These are phyloP conservation scores for Buphagus erythrorhynchus DNA, from an alignment of 2,797 vertebrate genomes.

Conservation along the genomic window DNA sequence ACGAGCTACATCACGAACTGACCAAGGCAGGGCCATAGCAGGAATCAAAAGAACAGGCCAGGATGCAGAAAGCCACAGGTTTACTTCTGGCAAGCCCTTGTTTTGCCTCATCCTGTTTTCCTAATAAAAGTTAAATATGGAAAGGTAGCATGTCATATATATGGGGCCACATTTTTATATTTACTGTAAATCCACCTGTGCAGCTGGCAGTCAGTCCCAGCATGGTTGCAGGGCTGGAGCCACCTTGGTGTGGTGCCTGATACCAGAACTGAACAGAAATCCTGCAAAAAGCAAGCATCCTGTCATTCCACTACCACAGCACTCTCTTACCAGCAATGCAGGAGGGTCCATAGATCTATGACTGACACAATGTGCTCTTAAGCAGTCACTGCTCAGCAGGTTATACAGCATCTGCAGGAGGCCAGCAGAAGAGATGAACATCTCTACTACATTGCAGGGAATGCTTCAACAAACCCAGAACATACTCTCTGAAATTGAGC, in stretches of 20 bases:
- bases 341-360: background rate
- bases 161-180: background rate
- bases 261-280: background rate
- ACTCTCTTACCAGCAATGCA: background rate
- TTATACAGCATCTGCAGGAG: background rate
- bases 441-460: rapidly evolving
- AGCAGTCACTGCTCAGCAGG: background rate
- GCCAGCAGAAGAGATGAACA: background rate
- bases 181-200: background rate
- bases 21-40: background rate
- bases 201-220: background rate
- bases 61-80: background rate
- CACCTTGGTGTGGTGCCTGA: background rate
- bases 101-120: background rate
- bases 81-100: background rate
- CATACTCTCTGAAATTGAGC: background rate
- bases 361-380: background rate
- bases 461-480: background rate
- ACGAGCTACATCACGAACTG: rapidly evolving
- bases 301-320: background rate
- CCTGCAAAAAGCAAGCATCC: background rate
- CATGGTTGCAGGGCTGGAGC: background rate
- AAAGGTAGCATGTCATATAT: background rate
- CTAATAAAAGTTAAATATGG: background rate
- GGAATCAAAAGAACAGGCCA: background rate